Evolutionary conservation across 2,888 invertebrate species (phyloP), one percentile per base, ranked within the genome.

Genomic region (Lumbricus terrestris): DNA sequence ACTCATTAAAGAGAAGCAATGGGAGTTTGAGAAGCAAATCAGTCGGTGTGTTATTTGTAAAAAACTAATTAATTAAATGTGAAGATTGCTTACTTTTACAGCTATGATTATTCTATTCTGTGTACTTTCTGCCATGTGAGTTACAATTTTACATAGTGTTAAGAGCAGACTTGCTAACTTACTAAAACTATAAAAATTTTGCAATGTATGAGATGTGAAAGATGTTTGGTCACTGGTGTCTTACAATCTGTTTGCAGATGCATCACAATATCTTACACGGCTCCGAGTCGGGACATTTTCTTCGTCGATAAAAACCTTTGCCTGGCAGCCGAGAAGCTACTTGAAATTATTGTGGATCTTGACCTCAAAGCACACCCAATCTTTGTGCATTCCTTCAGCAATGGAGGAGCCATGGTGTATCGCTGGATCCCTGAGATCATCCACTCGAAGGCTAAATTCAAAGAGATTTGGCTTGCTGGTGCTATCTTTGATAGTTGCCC

Each of bases 301-400:
- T 96, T 96, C 96, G 96, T 96, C 91, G 95, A 96, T 29, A 95
- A 96, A 89, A 96, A 96, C 92, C 96, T 97, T 96, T 95, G 96
- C 89, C 95, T 95, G 13, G 96, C 96, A 91, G 97, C 96, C 6
- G 96, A 96, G 92, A 96, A 96, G 93, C 95, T 97, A 88, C 95
- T 97, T 8, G 96, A 96, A 93, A 95, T 97, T 37, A 95, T 97
- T 90, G 94, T 95, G 88, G 97, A 97, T 91, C 96, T 96, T 95
- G 96, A 96, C 93, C 96, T 97, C 91, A 96, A 96, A 93, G 96
- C 96, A 69, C 97, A 97, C 94, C 97, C 97, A 15, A 96, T 97
- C 90, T 96, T 97, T 91, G 96, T 97, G 94, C 97, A 97, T 93
- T 96, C 96, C 90, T 97, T 97, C 94, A 97, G 97, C 91, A 97